Evolutionary conservation across 2,797 vertebrate species (phyloP).

Genomic region (Notolabrus celidotus): DNA sequence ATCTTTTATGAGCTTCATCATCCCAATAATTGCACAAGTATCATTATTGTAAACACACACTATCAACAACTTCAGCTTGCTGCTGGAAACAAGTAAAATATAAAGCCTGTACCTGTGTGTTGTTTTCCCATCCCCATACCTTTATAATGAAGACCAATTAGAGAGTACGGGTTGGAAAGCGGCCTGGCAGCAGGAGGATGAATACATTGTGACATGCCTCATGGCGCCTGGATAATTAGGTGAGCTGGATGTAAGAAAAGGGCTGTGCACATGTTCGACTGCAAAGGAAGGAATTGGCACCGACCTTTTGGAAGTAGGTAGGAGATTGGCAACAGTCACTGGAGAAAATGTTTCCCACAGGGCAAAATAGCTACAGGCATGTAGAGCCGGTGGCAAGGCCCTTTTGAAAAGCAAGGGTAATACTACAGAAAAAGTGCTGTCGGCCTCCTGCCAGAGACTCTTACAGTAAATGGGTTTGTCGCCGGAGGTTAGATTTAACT

Average conservation of each 20-base stretch:
- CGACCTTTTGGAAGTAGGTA: constrained; percentile 69
- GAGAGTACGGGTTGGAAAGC: constrained; percentile 68
- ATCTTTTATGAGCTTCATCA: constrained; percentile 28
- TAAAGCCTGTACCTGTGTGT: constrained; percentile 49
- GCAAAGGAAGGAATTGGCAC: constrained; percentile 64
- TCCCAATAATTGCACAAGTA: constrained; percentile 48
- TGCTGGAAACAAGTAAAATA: constrained; percentile 24
- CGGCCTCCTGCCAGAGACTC: constrained; percentile 56
- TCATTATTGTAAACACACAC: constrained; percentile 58
- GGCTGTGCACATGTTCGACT: constrained; percentile 58
- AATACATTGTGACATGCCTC: constrained; percentile 81
- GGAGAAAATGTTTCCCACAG: constrained; percentile 72
- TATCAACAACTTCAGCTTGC: constrained; percentile 48
- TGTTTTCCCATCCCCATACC: constrained; percentile 63
- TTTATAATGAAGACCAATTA: constrained; percentile 86
- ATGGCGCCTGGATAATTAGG: constrained; percentile 83
- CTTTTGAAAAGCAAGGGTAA: constrained; percentile 60
- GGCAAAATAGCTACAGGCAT: constrained; percentile 79
- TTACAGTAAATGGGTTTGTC: constrained; percentile 58
- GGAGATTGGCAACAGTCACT: constrained; percentile 73
- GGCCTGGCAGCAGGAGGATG: constrained; percentile 64
- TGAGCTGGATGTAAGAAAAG: constrained; percentile 70
- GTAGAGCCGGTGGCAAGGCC: constrained; percentile 58
- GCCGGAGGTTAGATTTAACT: constrained; percentile 57
- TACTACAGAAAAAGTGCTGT: constrained; percentile 48